A percentile compares a stretch with the other conserved stretches of the same genome.
These are phyloP conservation scores for Cyprinodon brontotheroides DNA, from an alignment of 2,113 vertebrate species.

Conservation along the genomic window DNA sequence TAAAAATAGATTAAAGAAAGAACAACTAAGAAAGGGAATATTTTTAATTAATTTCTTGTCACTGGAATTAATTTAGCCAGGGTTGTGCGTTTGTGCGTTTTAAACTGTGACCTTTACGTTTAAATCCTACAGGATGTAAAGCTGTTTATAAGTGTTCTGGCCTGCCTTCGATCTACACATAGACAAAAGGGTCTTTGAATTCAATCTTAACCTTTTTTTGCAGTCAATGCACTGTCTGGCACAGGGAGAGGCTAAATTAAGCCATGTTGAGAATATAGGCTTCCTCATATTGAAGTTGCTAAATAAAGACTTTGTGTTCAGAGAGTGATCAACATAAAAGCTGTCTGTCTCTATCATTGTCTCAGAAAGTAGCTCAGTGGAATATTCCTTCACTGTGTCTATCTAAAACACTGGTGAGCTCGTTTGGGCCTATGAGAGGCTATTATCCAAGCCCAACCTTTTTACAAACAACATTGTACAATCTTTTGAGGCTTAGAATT, in stretches of 20 bases:
- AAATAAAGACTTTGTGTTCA: constrained; percentile 60
- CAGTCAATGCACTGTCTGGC: not conserved
- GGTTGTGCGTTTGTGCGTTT: constrained; percentile 38
- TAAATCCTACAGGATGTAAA: not conserved
- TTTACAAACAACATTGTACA: constrained; percentile 36
- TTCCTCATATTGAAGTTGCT: constrained; percentile 33
- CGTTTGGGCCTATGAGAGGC: constrained; percentile 29
- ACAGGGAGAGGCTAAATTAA: constrained; percentile 16
- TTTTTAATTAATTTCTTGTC: constrained; percentile 33
- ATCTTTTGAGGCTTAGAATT: not conserved
- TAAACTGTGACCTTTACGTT: constrained; percentile 27
- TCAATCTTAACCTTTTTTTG: not conserved
- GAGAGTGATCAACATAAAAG: constrained; percentile 44
- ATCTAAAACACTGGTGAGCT: constrained; percentile 26
- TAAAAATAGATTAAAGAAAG: constrained; percentile 40
- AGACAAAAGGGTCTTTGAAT: not conserved
- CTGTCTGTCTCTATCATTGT: constrained; percentile 64
- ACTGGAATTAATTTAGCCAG: constrained; percentile 40
- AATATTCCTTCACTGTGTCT: constrained; percentile 37
- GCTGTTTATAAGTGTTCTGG: constrained; percentile 1
- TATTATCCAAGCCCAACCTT: constrained; percentile 34
- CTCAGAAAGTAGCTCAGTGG: constrained; percentile 39
- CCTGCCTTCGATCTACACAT: not conserved
- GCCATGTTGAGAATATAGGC: constrained; percentile 42
- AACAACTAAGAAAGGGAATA: constrained; percentile 3